Base-by-base conservation (phyloP, 1,140 invertebrate species). In the Phortica variegata region DNA sequence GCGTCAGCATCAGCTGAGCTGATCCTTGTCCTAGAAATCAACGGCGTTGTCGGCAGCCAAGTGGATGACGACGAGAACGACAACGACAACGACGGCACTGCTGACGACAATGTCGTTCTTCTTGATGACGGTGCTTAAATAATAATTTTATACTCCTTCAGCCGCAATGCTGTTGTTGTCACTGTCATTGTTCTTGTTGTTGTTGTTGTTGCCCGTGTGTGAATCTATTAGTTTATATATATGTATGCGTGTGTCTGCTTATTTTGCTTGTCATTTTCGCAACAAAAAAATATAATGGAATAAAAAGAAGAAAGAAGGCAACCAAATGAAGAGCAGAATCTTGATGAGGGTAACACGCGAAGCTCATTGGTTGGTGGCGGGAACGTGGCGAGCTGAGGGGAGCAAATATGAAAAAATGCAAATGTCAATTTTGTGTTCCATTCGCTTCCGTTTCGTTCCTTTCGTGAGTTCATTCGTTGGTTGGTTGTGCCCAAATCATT, bases 51-150 rank as follows among this genome's bases (percentile, higher is more conserved):
- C n/a, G n/a, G n/a, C n/a, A n/a, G n/a, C n/a, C n/a, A n/a, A n/a
- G n/a, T n/a, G n/a, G n/a, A n/a, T n/a, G n/a, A n/a, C n/a, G n/a
- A n/a, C n/a, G n/a, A n/a, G n/a, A n/a, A n/a, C n/a, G n/a, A n/a
- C n/a, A n/a, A n/a, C n/a, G n/a, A n/a, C n/a, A n/a, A n/a, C n/a
- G n/a, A n/a, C n/a, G n/a, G n/a, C n/a, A n/a, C n/a, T n/a, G n/a
- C n/a, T n/a, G n/a, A n/a, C n/a, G n/a, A n/a, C n/a, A n/a, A n/a
- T n/a, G n/a, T n/a, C n/a, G n/a, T 68, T 66, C 54, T 65, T 61
- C 59, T 69, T 70, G 65, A 70, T 70, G 65, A 70, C 65, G 61
- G 61, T 70, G 66, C 66, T 70, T 70, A 70, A 70, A 70, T 65
- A 62, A 70, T 62, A 70, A 70, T 70, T 70, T 70, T 68, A 68